Evolutionary conservation across 2,888 invertebrate species (phyloP), one percentile per base, ranked within the genome.

Genomic region (Drosophila melanosoma): DNA sequence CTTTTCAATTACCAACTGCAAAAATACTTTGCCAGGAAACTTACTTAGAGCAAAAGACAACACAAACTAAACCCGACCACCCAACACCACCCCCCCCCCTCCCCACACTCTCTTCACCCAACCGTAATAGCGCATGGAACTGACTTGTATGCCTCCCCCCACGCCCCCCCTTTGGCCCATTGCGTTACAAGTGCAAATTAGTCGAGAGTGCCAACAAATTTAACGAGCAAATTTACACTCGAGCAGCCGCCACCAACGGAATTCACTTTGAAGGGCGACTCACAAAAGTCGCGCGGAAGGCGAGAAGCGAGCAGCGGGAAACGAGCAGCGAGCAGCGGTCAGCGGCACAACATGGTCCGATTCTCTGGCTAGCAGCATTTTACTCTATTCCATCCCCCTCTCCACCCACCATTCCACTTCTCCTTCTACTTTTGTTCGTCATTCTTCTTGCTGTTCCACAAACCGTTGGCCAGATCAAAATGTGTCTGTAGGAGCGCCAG

Each of bases 131-230:
- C 17, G 6, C 42, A 42, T 29, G 49, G n/a, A 10, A 45, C 56
- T 40, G 51, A 45, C 26, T 63, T 67, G 26, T 17, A 10, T n/a
- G 40, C 32, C 29, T 29, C 29, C 29, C 29, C 29, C 29, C 26
- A n/a, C n/a, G n/a, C n/a, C 23, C 23, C 1, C 48, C 61, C 74
- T 52, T 59, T 63, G 57, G 64, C 69, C 81, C 74, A 69, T 81
- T 86, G 89, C 87, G 85, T 78, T 83, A 62, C 83, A 83, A 86
- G 83, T 90, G 90, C 90, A 86, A 86, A 86, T 86, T 86, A 86
- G 86, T 90, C 87, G 83, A 90, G 87, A 90, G 86, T 87, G 90
- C 84, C 89, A 90, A 86, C 90, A 89, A 86, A 86, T 90, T 86
- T 86, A 90, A 86, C 86, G 89, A 86, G 86, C 90, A 86, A 86